Evolutionary conservation across 1,140 invertebrate species (phyloP).

Genomic region (Aphidius gifuensis): DNA sequence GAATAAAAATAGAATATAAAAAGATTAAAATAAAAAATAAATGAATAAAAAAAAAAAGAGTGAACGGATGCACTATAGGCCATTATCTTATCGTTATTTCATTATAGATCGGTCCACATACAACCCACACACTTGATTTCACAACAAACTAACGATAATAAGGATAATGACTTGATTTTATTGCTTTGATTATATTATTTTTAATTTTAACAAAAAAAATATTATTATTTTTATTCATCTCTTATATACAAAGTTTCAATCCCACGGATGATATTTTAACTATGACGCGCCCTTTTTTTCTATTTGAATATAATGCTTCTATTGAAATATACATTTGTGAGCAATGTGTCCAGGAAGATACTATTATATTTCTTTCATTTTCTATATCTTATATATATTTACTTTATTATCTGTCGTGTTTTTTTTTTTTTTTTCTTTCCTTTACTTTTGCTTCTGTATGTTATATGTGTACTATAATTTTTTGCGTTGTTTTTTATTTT

Average conservation of each 20-base stretch:
- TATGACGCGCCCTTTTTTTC: constrained; percentile 15
- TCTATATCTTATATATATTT: constrained; percentile 1
- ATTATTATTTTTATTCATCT: no score
- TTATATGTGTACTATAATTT: background rate
- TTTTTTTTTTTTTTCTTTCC: background rate
- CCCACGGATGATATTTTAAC: background rate
- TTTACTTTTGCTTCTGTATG: background rate
- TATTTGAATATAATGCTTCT: constrained; percentile 20
- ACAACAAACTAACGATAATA: constrained; percentile 10
- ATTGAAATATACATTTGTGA: constrained; percentile 21
- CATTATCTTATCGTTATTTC: constrained; percentile 14
- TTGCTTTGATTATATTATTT: no score
- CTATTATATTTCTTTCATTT: background rate
- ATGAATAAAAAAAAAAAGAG: constrained; percentile 11
- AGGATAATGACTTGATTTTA: constrained; percentile 17
- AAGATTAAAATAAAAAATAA: background rate
- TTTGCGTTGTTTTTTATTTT: no score
- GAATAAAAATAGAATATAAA: constrained; percentile 19
- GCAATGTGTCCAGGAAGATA: constrained; percentile 18
- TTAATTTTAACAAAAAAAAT: no score
- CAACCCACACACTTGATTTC: constrained; percentile 6
- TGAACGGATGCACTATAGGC: background rate
- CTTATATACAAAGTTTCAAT: no score
- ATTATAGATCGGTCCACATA: constrained; percentile 20
- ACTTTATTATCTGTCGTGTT: background rate